Evolutionary conservation across 2,888 invertebrate species (phyloP).

Genomic region (Acronicta aceris): DNA sequence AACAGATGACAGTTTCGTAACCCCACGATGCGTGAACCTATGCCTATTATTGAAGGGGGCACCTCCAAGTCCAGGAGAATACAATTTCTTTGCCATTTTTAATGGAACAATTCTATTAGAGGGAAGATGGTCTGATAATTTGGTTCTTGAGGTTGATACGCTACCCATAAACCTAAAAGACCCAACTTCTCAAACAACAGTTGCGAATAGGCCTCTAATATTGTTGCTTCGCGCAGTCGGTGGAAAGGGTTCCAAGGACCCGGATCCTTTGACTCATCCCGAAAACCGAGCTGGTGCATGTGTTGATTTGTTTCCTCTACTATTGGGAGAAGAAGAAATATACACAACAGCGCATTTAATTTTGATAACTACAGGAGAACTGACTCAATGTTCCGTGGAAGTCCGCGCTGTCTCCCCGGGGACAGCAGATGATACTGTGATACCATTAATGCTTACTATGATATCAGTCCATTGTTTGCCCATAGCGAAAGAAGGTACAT

Average conservation of each 20-base stretch:
- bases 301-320: constrained; percentile 78
- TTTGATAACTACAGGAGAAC: constrained; percentile 65
- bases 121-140: constrained; percentile 68
- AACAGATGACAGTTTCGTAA: constrained; percentile 53
- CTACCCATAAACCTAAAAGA: constrained; percentile 73
- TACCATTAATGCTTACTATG: constrained; percentile 76
- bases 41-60: constrained; percentile 65
- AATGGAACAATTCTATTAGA: constrained; percentile 70
- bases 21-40: constrained; percentile 62
- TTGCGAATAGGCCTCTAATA: constrained; percentile 75
- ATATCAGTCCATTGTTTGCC: constrained; percentile 82
- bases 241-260: constrained; percentile 71
- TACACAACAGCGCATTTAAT: constrained; percentile 64
- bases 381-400: constrained; percentile 63
- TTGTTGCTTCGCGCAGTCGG: constrained; percentile 70
- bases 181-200: constrained; percentile 54
- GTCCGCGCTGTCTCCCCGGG: constrained; percentile 64
- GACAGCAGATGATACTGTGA: constrained; percentile 50
- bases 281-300: constrained; percentile 80
- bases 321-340: constrained; percentile 75
- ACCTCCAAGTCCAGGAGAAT: constrained; percentile 65
- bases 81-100: constrained; percentile 67
- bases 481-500: constrained; percentile 73
- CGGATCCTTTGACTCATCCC: constrained; percentile 71
- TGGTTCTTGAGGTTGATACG: constrained; percentile 50